Conservation (phyloP, 2,888 invertebrate genomes). For the Malthinus seriepunctatus region DNA sequence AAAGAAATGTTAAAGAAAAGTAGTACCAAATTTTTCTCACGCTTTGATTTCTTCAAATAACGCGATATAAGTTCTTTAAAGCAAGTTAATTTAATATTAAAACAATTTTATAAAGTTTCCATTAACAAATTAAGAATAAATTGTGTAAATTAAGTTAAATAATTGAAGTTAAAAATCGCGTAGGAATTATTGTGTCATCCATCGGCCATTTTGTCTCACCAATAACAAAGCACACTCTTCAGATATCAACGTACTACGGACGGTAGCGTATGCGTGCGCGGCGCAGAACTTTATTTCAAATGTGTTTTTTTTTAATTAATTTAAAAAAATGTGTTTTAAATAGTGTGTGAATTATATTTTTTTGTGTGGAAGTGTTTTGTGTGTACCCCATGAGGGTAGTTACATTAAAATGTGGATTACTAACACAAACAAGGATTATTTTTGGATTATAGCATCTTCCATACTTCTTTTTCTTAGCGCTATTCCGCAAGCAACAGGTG, state of each 20-base stretch:
- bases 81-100: too few species aligned
- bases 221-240: constrained; percentile 44
- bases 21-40: too few species aligned
- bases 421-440: constrained; percentile 69
- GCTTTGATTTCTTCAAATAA: too few species aligned
- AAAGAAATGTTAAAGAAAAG: too few species aligned
- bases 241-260: constrained; percentile 35
- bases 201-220: constrained; percentile 52
- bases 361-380: constrained; percentile 54
- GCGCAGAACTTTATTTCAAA: constrained; percentile 21
- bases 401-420: constrained; percentile 67
- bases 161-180: constrained; percentile 32
- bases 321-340: constrained; percentile 42
- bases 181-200: constrained; percentile 45
- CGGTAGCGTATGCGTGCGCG: constrained; percentile 30
- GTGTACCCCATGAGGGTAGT: constrained; percentile 54
- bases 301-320: constrained; percentile 26
- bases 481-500: constrained; percentile 63
- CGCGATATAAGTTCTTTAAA: too few species aligned
- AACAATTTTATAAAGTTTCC: too few species aligned
- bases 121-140: too few species aligned
- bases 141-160: too few species aligned
- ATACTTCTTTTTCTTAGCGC: constrained; percentile 56
- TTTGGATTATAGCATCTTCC: constrained; percentile 66
- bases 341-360: constrained; percentile 46